Base-by-base conservation (phyloP, 1,140 invertebrate genomes). In the Chymomyza costata region DNA sequence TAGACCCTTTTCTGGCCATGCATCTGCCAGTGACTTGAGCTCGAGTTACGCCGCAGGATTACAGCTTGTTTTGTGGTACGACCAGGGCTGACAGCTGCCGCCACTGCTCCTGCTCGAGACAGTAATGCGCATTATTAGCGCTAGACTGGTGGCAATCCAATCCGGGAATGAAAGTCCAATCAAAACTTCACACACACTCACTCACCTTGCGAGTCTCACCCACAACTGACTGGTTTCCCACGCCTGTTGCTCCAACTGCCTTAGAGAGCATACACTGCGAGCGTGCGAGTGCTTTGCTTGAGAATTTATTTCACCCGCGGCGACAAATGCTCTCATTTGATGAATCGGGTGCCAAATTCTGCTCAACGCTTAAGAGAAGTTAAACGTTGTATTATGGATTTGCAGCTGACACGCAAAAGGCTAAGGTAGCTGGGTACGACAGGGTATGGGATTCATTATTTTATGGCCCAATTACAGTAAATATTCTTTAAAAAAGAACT, bases 281-380 rank as follows among this genome's bases (percentile, higher is more conserved):
- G 25, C 25, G 25, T 6, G 25, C 25, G 25, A 6, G 5, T 6
- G 8, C 8, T 34, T 34, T 13, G 32, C 32, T 34, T 34, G 32
- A 34, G 32, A 34, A 34, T 34, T 34, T 34, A 34, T 34, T 34
- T 45, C 46, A 38, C 65, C 48, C 55, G 65, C 61, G 65, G 73
- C 69, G 69, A 65, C 65, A 65, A 68, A 53, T 60, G 61, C 51
- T 44, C 70, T 53, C 37, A 34, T 54, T 71, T 71, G 71, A 80
- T 78, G 66, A 78, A 78, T 78, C 73, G 67, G 67, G 73, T 78
- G 67, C 64, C 73, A 80, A 78, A 71, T 57, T 53, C 58, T 48
- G 47, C 50, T 55, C 70, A 51, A 62, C 63, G 58, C 67, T 80
- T 78, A 63, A 67, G 55, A 78, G 68, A 78, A 78, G 73, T 78